Evolutionary conservation across 2,113 vertebrate species (phyloP), one percentile per base, ranked within the genome.

Genomic region (Aspidoscelis tigris): DNA sequence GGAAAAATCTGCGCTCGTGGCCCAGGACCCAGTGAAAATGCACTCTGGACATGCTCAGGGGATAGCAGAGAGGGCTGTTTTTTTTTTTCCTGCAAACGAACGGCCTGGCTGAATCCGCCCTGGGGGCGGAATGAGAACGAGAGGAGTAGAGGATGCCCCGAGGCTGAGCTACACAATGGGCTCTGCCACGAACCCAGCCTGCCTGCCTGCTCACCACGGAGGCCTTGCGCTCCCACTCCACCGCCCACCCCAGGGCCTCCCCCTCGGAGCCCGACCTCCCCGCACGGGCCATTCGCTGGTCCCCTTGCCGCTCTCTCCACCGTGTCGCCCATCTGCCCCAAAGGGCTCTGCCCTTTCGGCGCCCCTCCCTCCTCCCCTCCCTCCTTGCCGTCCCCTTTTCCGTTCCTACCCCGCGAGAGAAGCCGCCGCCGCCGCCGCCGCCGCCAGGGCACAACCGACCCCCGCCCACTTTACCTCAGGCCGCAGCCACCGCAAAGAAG

Each of bases 401-500:
- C 44, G 47, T 58, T 61, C 12, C 72, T 41, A 73, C 20, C 71
- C 68, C 73, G 50, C 72, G 82, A 80, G 88, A 50, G 47, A 50
- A 9, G 8, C 47, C 47, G 87, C 78, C 86, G 88, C 87, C 88
- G 80, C 87, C 77, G 44, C 84, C 87, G 86, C 89, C 76, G 85
- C 88, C 93, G 86, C 86, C 41, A 58, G 55, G 55, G 14, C 58
- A 68, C 81, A 8, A 68, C 76, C 76, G 73, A 55, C 87, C 77
- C 65, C 78, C 64, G 20, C 64, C 86, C 73, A 55, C 50, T 79
- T 66, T 69, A 64, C 87, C 87, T 90, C 87, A 50, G 83, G 74
- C 90, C 89, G 88, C 90, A 85, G 88, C 83, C 85, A 74, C 91
- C 88, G 88, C 83, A 86, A 70, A 55, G 55, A 88, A 83, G 53